phyloP scores from a whole-genome alignment of 2,113 vertebrate genomes.

The Raja brachyura region DNA sequence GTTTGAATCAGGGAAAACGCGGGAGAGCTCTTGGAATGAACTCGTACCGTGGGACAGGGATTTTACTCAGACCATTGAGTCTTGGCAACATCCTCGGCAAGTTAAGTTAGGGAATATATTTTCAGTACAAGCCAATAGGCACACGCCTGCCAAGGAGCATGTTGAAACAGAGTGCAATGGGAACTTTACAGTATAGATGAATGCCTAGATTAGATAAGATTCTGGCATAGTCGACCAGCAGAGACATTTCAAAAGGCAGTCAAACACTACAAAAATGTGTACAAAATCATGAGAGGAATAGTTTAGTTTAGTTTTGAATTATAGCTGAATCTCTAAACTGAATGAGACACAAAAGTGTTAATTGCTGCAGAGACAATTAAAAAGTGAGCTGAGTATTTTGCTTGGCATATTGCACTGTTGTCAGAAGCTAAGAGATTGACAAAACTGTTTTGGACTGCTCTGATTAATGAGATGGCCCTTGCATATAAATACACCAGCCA shows the following conservation, averaged over 20 bases:
- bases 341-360: background rate
- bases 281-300: too few species aligned
- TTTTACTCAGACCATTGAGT: too few species aligned
- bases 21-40: too few species aligned
- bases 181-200: background rate
- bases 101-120: background rate
- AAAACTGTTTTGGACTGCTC: background rate
- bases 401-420: background rate
- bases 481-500: background rate
- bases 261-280: background rate
- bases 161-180: background rate
- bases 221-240: background rate
- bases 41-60: too few species aligned
- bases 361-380: background rate
- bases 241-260: background rate
- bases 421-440: background rate
- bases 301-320: too few species aligned
- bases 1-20: too few species aligned
- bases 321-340: too few species aligned
- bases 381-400: background rate
- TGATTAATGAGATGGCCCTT: background rate
- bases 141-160: background rate
- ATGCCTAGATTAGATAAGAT: background rate
- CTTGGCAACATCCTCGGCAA: too few species aligned
- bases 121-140: background rate